Evolutionary conservation across 2,113 vertebrate genomes (phyloP).

Genomic region (Elgaria multicarinata): DNA sequence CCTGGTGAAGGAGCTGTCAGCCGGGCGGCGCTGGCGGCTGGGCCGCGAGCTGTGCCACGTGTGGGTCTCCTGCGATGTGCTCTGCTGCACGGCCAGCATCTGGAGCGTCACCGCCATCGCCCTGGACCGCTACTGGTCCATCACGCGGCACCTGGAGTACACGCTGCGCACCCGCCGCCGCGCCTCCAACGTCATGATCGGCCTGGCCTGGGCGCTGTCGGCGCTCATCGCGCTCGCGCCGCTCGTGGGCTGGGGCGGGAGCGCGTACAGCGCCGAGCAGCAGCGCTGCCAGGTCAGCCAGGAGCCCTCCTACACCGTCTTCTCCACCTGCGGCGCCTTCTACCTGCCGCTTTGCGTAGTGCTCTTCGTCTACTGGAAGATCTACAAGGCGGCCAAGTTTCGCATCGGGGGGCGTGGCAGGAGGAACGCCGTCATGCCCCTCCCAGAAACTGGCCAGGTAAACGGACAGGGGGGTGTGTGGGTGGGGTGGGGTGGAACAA

Average conservation of each 20-base stretch:
- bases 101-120: constrained; percentile 98
- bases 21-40: constrained; percentile 87
- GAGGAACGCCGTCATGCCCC: constrained; percentile 89
- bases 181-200: constrained; percentile 93
- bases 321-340: constrained; percentile 96
- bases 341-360: constrained; percentile 95
- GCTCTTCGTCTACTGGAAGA: constrained; percentile 97
- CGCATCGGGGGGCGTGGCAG: constrained; percentile 85
- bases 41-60: constrained; percentile 90
- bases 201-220: constrained; percentile 90
- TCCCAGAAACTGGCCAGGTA: constrained; percentile 52
- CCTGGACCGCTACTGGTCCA: constrained; percentile 97
- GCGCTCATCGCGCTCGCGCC: constrained; percentile 93
- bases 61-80: constrained; percentile 94
- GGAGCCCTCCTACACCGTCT: constrained; percentile 92
- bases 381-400: constrained; percentile 95
- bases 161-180: constrained; percentile 87
- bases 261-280: constrained; percentile 83
- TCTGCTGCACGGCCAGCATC: constrained; percentile 98
- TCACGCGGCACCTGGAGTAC: constrained; percentile 94
- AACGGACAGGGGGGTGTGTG: background rate
- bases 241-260: constrained; percentile 93
- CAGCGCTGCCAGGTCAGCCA: constrained; percentile 91
- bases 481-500: too few relatives aligned
- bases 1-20: constrained; percentile 87